Evolutionary conservation across 2,797 vertebrate species (phyloP), one percentile per base, ranked within the genome.

Genomic region (Tapera naevia): DNA sequence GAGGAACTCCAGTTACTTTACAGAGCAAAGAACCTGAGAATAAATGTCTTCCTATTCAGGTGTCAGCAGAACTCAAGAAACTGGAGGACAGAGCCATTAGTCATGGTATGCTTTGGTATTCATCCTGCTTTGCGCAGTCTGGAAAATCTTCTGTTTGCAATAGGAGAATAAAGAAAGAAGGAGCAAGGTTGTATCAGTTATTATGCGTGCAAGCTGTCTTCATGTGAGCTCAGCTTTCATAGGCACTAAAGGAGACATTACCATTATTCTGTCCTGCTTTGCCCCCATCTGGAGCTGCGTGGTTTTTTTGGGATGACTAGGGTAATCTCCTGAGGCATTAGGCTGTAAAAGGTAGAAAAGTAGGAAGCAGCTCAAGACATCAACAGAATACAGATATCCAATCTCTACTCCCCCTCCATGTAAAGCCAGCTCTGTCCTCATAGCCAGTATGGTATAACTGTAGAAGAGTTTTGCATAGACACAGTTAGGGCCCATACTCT

Each of bases 391-490:
- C 8, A 48, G 28, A 48, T 11, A 71, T 50, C 35, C 4, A 10
- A 5, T 15, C 23, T 86, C 35, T 82, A 24, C 3, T 17, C 11
- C 14, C 82, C 21, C 27, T 58, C 24, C 50, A 18, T 2, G 9
- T 22, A 74, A 89, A 90, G 41, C 16, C 62, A 75, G 12, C 11
- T 91, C 53, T 62, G 33, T 43, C 22, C 64, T 46, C 48, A 9
- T 0, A 79, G 41, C 11, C 24, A n/a, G 46, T 0, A 0, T 2
- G 11, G n/a, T 27, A 51, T 6, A 46, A 3, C 11, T 71, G 67
- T 13, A 57, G 30, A 80, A 61, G 60, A 82, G 16, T 30, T 60
- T 89, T 78, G 39, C 25, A 46, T 5, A 33, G 10, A 25, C 4
- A 7, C 13, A 32, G 88, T 48, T 53, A 45, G n/a, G 11, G 35